Conservation (phyloP, 2,888 invertebrate species). For the Ceriagrion tenellum region DNA sequence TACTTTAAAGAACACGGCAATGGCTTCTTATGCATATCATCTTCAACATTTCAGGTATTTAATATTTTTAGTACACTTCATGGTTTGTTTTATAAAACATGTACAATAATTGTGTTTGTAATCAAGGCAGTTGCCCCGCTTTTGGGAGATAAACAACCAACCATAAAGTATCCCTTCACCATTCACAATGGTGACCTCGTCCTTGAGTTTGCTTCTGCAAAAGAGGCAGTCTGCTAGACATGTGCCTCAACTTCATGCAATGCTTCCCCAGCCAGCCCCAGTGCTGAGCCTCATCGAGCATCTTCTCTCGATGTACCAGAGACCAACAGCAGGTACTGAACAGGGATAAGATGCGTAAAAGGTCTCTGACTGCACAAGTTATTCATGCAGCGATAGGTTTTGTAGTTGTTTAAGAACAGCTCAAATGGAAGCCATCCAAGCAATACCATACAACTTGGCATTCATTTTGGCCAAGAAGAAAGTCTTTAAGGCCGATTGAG, state of each 20-base stretch:
- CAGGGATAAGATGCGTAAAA: too few relatives aligned
- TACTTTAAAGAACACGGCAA: neutral
- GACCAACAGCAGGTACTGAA: too few relatives aligned
- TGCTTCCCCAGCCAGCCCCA: too few relatives aligned
- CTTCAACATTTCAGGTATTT: slow-evolving; percentile 23
- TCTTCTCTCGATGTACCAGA: too few relatives aligned
- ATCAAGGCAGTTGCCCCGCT: neutral
- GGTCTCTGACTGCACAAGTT: too few relatives aligned
- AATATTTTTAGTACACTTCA: neutral
- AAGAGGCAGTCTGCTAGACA: neutral
- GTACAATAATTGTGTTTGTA: neutral
- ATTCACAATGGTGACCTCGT: neutral
- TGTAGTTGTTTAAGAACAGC: too few relatives aligned
- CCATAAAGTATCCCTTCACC: neutral
- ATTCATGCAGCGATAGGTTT: too few relatives aligned
- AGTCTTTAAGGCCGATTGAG: neutral
- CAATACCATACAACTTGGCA: too few relatives aligned
- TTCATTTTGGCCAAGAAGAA: neutral
- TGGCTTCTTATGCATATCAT: neutral
- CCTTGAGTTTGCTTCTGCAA: neutral
- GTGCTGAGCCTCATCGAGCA: too few relatives aligned
- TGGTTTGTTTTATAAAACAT: neutral
- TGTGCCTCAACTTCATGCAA: too few relatives aligned
- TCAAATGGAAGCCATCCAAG: too few relatives aligned
- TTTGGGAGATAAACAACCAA: neutral